Conservation (phyloP, 2,888 invertebrate genomes). For the Gastrophysa polygoni region DNA sequence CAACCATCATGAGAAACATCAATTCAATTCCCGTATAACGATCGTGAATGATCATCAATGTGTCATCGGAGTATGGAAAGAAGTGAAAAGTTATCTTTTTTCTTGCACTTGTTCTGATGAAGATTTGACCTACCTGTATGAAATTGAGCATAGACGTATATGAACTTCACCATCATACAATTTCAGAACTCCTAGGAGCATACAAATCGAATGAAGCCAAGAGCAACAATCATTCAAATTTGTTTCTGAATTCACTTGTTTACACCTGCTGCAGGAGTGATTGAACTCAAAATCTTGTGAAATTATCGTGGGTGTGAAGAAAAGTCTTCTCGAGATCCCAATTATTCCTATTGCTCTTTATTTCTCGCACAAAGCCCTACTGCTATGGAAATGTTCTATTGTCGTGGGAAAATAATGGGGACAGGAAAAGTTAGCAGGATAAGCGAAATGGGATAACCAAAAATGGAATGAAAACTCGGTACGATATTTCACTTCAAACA, state of each 20-base stretch:
- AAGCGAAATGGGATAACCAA: background rate
- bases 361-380: conserved; percentile 14
- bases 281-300: conserved; percentile 34
- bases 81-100: too few relatives aligned
- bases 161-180: too few relatives aligned
- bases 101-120: too few relatives aligned
- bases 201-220: conserved; percentile 5
- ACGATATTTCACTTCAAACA: background rate
- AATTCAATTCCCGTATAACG: too few relatives aligned
- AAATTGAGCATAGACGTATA: too few relatives aligned
- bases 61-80: too few relatives aligned
- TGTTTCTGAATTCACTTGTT: conserved; percentile 22
- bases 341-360: conserved; percentile 26
- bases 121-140: too few relatives aligned
- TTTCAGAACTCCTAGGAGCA: too few relatives aligned
- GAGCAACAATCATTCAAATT: conserved; percentile 20
- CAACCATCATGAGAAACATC: too few relatives aligned
- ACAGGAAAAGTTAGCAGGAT: conserved; percentile 1
- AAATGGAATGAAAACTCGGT: background rate
- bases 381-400: conserved; percentile 4
- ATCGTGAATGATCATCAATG: too few relatives aligned
- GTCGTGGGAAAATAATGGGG: background rate
- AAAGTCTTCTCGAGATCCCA: conserved; percentile 20
- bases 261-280: conserved; percentile 18
- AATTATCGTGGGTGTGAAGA: conserved; percentile 34